phyloP scores from a whole-genome alignment of 1,140 invertebrate species.

The Zelostemma sp. region DNA sequence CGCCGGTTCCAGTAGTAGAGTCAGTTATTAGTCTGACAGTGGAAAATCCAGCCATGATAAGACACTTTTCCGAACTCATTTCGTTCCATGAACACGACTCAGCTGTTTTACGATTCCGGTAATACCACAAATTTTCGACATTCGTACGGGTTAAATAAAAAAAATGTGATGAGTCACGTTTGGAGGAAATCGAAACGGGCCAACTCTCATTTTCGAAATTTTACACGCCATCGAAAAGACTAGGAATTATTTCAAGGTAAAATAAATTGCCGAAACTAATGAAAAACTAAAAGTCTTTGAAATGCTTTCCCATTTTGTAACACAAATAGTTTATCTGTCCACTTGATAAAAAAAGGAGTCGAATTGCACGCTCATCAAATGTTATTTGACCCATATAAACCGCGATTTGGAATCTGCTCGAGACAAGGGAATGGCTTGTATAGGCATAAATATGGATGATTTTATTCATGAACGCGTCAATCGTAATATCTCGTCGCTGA shows the following conservation, averaged over 20 bases:
- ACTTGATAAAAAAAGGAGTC: too few relatives aligned
- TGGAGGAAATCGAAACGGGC: too few relatives aligned
- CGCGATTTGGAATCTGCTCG: not conserved
- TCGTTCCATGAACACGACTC: constrained; percentile 2
- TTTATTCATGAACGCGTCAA: constrained; percentile 8
- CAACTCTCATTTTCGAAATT: too few relatives aligned
- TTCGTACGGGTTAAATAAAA: too few relatives aligned
- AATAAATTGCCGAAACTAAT: not conserved
- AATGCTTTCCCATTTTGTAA: too few relatives aligned
- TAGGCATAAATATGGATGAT: not conserved
- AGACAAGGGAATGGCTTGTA: not conserved
- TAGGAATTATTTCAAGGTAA: too few relatives aligned
- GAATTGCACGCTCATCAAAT: too few relatives aligned
- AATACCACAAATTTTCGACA: not conserved
- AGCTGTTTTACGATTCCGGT: not conserved
- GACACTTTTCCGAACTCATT: constrained; percentile 1
- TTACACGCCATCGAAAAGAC: too few relatives aligned
- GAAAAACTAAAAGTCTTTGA: not conserved
- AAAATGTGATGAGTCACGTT: too few relatives aligned
- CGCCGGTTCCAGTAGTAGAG: too few relatives aligned
- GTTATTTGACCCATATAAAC: not conserved
- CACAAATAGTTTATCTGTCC: too few relatives aligned
- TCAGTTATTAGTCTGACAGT: not conserved
- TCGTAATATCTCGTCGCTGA: constrained; percentile 9
- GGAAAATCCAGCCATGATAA: not conserved